Base-by-base conservation (phyloP, 2,888 invertebrate species). In the Cephus runcator region DNA sequence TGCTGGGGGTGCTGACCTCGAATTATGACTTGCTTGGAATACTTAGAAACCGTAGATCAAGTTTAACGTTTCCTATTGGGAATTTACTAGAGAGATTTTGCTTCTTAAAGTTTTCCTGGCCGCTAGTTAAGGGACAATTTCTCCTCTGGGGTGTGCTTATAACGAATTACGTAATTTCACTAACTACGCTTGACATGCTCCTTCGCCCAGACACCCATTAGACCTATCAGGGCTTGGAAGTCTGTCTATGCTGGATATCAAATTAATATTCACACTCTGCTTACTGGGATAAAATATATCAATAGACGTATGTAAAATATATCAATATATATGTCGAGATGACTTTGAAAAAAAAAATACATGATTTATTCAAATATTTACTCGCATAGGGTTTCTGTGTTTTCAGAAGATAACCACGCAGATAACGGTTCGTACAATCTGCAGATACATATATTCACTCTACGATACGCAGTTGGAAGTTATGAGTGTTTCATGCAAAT, bases 151-250 rank as follows among this genome's bases (percentile, higher is more conserved):
- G 85, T 77, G 79, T 81, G 80, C 81, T 86, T 79, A 73, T 77
- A 78, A 82, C 81, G 81, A 85, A 86, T 85, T 83, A 83, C 80
- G 79, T 81, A 86, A 86, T 87, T 85, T 84, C 76, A 78, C 82
- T 85, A 86, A 87, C 85, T 86, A 86, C 82, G 81, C 83, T 81
- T 82, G 84, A 83, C 82, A 83, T 78, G 74, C 81, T 77, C 79
- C 82, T 80, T 85, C 81, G 77, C 79, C 82, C 34, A 71, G 31
- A 71, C 31, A 4, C 6, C 15, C 71, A 71, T 71, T 71, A 71
- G 30, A 31, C 33, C n/a, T 23, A 56, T 9, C 23, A 9, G 9
- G 56, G 56, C 23, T 56, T 56, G 23, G 23, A 56, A 23, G 56
- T 56, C 56, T 56, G 15, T 56, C 23, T 6, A 2, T 56, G 31